Conservation (phyloP, 2,797 vertebrate genomes). For the Periparus ater region DNA sequence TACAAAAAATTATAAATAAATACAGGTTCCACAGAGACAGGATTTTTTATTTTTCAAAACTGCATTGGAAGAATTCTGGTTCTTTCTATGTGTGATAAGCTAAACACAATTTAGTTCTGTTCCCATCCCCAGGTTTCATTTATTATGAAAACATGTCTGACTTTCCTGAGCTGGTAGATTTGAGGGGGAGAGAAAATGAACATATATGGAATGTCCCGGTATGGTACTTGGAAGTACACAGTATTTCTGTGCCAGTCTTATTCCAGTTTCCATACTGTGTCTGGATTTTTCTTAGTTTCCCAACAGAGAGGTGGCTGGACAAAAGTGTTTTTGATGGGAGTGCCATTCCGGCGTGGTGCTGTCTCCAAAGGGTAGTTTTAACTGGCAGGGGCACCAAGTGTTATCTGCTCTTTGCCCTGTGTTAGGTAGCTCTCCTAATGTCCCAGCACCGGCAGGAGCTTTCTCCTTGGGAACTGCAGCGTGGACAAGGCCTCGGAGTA, state of each 20-base stretch:
- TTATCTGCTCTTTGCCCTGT: accelerated
- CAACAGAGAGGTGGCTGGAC: neutral
- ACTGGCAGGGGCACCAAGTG: neutral
- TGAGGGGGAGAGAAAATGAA: neutral
- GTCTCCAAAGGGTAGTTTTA: neutral
- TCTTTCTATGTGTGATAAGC: neutral
- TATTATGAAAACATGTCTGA: neutral
- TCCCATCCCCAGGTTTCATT: neutral
- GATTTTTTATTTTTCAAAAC: neutral
- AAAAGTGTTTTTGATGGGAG: neutral
- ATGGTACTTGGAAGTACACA: neutral
- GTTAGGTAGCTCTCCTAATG: neutral
- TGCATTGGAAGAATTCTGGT: neutral
- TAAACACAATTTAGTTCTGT: neutral
- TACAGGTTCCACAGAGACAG: no score
- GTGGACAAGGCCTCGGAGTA: neutral
- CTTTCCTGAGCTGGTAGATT: neutral
- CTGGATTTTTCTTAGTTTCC: neutral
- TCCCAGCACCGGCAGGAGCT: neutral
- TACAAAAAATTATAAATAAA: no score
- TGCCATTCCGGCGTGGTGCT: neutral
- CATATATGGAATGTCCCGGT: neutral
- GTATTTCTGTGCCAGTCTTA: neutral
- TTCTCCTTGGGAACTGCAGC: neutral
- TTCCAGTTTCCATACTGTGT: neutral